Evolutionary conservation across 1,140 invertebrate species (phyloP), one percentile per base, ranked within the genome.

Genomic region (Meloidogyne chitwoodi): DNA sequence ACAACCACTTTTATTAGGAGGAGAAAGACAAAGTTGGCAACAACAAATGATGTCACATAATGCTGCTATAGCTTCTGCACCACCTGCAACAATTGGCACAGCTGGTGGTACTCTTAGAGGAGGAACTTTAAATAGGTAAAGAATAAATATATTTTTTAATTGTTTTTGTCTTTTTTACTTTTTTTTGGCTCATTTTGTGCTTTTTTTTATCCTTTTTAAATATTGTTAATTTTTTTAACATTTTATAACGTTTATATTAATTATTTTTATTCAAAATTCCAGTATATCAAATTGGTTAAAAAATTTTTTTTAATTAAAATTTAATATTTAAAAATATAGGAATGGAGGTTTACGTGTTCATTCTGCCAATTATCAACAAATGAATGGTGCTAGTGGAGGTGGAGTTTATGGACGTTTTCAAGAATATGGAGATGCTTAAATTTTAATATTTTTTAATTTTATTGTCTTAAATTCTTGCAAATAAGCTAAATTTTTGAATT

Each of bases 331-430:
- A n/a, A n/a, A 62, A 62, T 63, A 63, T 31, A 64, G 71, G 56
- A 64, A 41, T 41, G 38, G 71, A n/a, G 71, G 48, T 64, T 41
- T 73, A 26, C 71, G 71, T 26, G 56, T 64, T 22, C 64, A 61
- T 10, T 41, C 71, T 22, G 71, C 56, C 56, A 73, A 73, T 38
- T 73, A 73, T 63, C 71, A 73, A 22, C 71, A 73, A 64, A 24
- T 73, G 22, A 73, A 64, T 38, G 56, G 56, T 31, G 24, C 56
- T 31, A 27, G 14, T 12, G 38, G 68, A 41, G 65, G 65, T n/a
- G 65, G 29, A 41, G 65, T 41, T 31, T 73, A 73, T 64, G 71
- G 71, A 38, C 71, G 71, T 34, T 73, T 73, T 24, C 71, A 73
- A 61, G 71, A 73, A 34, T 73, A 63, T 22, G 71, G 71, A 26